Base-by-base conservation (phyloP, 2,797 vertebrate species). In the Syngnathus rostellatus region DNA sequence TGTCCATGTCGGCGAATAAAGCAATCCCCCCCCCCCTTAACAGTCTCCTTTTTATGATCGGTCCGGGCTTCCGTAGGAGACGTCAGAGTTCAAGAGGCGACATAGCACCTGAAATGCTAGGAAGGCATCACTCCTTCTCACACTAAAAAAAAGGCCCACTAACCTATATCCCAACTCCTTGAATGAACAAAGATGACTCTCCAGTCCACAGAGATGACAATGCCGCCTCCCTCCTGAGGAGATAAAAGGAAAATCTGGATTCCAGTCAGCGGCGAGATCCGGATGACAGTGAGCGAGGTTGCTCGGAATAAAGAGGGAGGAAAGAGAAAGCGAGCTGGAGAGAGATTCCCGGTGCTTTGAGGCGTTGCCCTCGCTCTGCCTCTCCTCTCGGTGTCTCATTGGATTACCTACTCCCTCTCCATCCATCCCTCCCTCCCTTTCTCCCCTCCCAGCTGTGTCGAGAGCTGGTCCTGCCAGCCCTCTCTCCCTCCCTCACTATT, bases 391-490 rank as follows among this genome's bases (percentile, higher is more conserved):
- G 73, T 83, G 86, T 87, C 88, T 88, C 81, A 88, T 81, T 88
- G 86, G 84, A 90, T 89, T 90, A 89, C 83, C 81, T 83, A 85
- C 83, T 84, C 83, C 84, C 86, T 80, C 85, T 21, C 70, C 80
- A 64, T 72, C 39, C 59, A 66, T 37, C 68, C 67, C 58, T 67
- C 71, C 67, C 73, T 65, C 62, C 72, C 60, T 48, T 68, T 71
- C 80, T 75, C 79, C 83, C 82, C 82, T 86, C 87, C 88, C 86
- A 89, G 88, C 86, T 89, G 87, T 90, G 87, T 84, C 81, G 78
- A 76, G 80, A 82, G 73, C 81, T 85, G 82, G 81, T 84, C 75
- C 81, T 77, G 67, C 81, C 80, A 75, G 73, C 77, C 81, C 80
- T 55, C 60, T 51, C 40, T 61, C 8, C 38, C 37, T 50, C 37